phyloP scores from a whole-genome alignment of 2,888 invertebrate genomes.

The Thereva unica region DNA sequence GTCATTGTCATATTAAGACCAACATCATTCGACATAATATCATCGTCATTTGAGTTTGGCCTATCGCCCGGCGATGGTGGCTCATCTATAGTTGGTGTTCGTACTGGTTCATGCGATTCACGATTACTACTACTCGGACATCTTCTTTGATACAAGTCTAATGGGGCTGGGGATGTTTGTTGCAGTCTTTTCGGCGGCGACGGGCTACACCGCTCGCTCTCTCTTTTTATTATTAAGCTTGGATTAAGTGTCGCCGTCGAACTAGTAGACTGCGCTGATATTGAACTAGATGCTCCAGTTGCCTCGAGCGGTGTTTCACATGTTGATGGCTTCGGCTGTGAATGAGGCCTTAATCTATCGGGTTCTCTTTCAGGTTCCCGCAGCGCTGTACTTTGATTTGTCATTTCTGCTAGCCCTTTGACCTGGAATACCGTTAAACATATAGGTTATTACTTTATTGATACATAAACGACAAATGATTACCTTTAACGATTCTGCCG shows the following conservation, averaged over 20 bases:
- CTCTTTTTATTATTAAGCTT: conserved; percentile 50
- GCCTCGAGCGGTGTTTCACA: conserved; percentile 50
- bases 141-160: conserved; percentile 58
- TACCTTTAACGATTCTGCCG: conserved; percentile 89
- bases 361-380: conserved; percentile 61
- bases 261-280: conserved; percentile 52
- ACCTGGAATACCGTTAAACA: conserved; percentile 60
- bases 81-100: conserved; percentile 44
- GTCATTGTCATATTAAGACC: conserved; percentile 69
- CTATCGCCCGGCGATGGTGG: conserved; percentile 48
- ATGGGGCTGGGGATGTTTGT: conserved; percentile 50
- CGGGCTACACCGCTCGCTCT: conserved; percentile 54
- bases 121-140: conserved; percentile 45
- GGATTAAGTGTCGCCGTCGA: conserved; percentile 54
- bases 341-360: conserved; percentile 57
- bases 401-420: conserved; percentile 91
- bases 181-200: conserved; percentile 50
- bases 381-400: conserved; percentile 71
- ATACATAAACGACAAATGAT: background rate
- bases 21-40: conserved; percentile 64
- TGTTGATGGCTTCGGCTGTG: conserved; percentile 52
- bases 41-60: conserved; percentile 65
- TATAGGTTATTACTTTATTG: background rate
- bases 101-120: conserved; percentile 45
- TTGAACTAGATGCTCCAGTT: conserved; percentile 45